Base-by-base conservation (phyloP, 2,888 invertebrate genomes). In the Eretmocerus hayati region DNA sequence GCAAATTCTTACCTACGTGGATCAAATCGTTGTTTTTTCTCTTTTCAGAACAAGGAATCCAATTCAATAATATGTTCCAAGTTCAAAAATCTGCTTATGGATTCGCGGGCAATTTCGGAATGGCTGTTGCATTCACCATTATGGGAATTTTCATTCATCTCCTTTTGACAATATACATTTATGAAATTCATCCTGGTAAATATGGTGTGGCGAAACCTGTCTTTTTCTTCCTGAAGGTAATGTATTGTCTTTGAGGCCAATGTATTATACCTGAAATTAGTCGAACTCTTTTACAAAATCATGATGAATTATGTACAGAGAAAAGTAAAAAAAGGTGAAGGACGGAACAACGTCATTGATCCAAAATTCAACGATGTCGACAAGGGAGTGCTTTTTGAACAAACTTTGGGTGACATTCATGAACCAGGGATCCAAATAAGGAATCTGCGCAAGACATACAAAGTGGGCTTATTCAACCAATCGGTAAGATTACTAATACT, bases 131-230 rank as follows among this genome's bases (percentile, higher is more conserved):
- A 2, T 83, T 90, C 76, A 69, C 92, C 60, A 60, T 81, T 8
- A 52, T 84, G 0, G 84, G 87, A 63, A 72, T 78, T 3, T 47
- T 83, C 1, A 37, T 90, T 1, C 89, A 90, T 63, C 75, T 87
- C 65, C 45, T 84, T 2, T 67, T 91, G 23, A 84, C 92, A 0
- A 74, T 91, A 56, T 93, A 93, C 65, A 72, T 92, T n/a, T 91
- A 93, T 66, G 87, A 87, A 58, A 81, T 93, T 5, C 77, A 83
- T 54, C 92, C 93, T 0, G 91, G 91, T 3, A 84, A 86, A 5
- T 89, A 77, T 67, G 91, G 91, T 3, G 81, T 91, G 0, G 83
- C 88, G 0, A 79, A 81, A 52, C 83, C 82, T 22, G 91, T 87
- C 83, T 84, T 90, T 64, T 93, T 90, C 63, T 62, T 58, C 33